Conservation (phyloP, 2,888 invertebrate genomes). For the Balanococcus diminutus region DNA sequence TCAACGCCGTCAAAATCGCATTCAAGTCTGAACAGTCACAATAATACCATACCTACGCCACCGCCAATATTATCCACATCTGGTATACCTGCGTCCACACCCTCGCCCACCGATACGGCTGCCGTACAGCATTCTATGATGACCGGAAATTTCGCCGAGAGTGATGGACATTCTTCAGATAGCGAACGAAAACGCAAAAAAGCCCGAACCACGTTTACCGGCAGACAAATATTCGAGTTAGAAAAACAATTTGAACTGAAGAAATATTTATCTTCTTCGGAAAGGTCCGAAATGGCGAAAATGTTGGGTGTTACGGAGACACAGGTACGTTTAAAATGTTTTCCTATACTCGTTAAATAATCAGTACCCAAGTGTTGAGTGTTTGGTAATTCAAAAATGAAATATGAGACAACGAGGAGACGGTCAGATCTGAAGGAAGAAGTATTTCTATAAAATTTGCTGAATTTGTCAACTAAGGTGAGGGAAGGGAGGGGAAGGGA, state of each 20-base stretch:
- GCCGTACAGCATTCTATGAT: slow-evolving; percentile 7
- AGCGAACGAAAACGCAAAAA: slow-evolving; percentile 75
- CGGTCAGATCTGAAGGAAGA: too few relatives aligned
- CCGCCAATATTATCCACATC: slow-evolving; percentile 43
- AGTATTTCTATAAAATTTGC: too few relatives aligned
- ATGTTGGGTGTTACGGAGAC: slow-evolving; percentile 93
- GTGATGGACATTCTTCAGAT: slow-evolving; percentile 58
- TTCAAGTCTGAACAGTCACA: slow-evolving; percentile 35
- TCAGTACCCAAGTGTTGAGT: too few relatives aligned
- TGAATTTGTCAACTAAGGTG: too few relatives aligned
- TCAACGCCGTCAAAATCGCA: slow-evolving; percentile 40
- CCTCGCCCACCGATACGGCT: slow-evolving; percentile 45
- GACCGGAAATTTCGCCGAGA: slow-evolving; percentile 54
- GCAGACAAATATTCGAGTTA: slow-evolving; percentile 93
- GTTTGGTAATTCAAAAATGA: too few relatives aligned
- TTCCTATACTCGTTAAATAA: background rate
- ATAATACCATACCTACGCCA: background rate
- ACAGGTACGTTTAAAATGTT: slow-evolving; percentile 70
- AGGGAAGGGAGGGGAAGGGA: too few relatives aligned
- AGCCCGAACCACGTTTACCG: slow-evolving; percentile 93
- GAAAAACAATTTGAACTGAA: slow-evolving; percentile 95
- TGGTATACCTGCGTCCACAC: slow-evolving; percentile 44
- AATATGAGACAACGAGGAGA: too few relatives aligned
- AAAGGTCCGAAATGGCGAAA: slow-evolving; percentile 92
- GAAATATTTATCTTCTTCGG: slow-evolving; percentile 93